A percentile compares a stretch with the other conserved stretches of the same genome.
These are phyloP conservation scores for Podilymbus podiceps DNA, from an alignment of 2,113 vertebrate genomes.

Conservation along the genomic window DNA sequence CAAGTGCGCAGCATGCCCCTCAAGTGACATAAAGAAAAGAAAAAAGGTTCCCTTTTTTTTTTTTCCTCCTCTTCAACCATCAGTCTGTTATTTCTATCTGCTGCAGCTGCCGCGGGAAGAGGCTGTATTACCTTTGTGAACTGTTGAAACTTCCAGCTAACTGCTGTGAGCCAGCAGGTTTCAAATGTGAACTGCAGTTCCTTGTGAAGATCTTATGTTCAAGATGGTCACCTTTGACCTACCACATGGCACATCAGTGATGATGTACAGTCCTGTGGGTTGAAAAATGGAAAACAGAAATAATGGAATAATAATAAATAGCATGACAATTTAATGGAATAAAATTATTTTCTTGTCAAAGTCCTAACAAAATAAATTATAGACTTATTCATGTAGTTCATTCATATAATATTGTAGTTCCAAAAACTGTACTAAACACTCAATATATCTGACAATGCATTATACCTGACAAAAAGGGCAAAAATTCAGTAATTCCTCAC, in stretches of 20 bases:
- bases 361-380: not conserved
- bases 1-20: not conserved
- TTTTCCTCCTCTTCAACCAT: not conserved
- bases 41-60: not conserved
- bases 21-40: not conserved
- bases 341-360: not conserved
- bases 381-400: not conserved
- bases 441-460: not conserved
- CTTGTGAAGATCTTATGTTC: not conserved
- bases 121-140: slow-evolving; percentile 8
- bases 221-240: slow-evolving; percentile 7
- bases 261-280: not conserved
- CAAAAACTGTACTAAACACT: not conserved
- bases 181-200: slow-evolving; percentile 1
- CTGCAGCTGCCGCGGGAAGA: slow-evolving; percentile 18
- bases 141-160: slow-evolving; percentile 1
- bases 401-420: not conserved
- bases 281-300: slow-evolving; percentile 20
- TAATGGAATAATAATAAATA: not conserved
- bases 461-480: not conserved
- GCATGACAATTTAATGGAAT: not conserved
- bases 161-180: slow-evolving; percentile 49
- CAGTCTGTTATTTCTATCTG: slow-evolving; percentile 24
- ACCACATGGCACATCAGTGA: not conserved
- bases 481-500: not conserved